Conservation (phyloP, 2,888 invertebrate genomes). For the Melipona bicolor region DNA sequence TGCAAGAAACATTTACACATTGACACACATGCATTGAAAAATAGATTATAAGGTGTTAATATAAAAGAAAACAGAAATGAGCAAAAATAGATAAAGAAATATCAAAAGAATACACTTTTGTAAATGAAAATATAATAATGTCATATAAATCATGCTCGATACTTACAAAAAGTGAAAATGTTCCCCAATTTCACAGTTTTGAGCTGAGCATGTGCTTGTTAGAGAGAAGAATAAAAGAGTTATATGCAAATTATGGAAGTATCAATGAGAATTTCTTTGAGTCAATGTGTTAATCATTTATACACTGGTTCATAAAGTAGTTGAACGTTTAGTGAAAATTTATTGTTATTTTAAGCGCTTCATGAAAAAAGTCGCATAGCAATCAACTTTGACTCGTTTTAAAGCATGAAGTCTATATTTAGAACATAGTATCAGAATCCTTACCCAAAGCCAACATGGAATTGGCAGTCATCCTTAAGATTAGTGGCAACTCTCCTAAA, state of each 20-base stretch:
- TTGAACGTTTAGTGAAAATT: too few species aligned
- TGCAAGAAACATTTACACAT: neutral
- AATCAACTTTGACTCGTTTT: too few species aligned
- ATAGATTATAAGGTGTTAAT: neutral
- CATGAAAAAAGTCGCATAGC: too few species aligned
- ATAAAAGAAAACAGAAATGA: neutral
- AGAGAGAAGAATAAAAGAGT: constrained; percentile 71
- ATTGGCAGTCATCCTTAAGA: constrained; percentile 97
- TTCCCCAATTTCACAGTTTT: constrained; percentile 82
- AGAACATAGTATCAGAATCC: constrained; percentile 23
- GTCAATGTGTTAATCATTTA: neutral
- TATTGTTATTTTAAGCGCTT: too few species aligned
- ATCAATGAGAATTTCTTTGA: neutral
- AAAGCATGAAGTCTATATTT: neutral
- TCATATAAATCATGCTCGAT: constrained; percentile 18
- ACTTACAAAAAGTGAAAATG: constrained; percentile 81
- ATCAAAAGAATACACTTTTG: neutral
- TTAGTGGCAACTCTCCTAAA: constrained; percentile 93
- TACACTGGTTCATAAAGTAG: too few species aligned
- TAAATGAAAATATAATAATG: constrained; percentile 3
- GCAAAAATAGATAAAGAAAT: neutral
- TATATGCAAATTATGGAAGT: constrained; percentile 1
- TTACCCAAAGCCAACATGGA: constrained; percentile 96
- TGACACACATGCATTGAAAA: neutral
- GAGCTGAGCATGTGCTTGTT: constrained; percentile 81